A percentile compares a stretch with the other conserved stretches of the same genome.
Conservation (phyloP, 2,797 vertebrate genomes). For the Cuculus canorus region DNA sequence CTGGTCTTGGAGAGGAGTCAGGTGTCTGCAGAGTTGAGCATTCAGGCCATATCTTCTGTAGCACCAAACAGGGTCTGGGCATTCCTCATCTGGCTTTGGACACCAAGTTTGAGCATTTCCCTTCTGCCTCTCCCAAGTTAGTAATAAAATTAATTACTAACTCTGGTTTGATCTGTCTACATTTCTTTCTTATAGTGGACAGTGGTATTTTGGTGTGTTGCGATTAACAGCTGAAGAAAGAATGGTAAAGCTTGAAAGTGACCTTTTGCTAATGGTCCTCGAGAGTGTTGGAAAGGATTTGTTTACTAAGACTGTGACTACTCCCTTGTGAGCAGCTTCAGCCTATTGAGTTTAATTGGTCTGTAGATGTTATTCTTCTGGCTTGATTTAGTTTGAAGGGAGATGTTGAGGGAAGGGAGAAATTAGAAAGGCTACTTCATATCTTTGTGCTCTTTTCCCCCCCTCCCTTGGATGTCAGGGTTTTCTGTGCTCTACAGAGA, state of each 20-base stretch:
- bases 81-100: background rate
- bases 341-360: slow-evolving; percentile 2
- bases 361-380: background rate
- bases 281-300: background rate
- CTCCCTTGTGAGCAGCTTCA: background rate
- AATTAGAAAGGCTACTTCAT: background rate
- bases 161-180: background rate
- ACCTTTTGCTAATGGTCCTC: background rate
- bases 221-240: background rate
- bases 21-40: background rate
- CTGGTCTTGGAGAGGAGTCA: background rate
- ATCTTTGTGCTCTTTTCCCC: background rate
- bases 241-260: background rate
- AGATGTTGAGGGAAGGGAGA: background rate
- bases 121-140: background rate
- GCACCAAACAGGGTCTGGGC: background rate
- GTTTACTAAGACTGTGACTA: slow-evolving; percentile 10
- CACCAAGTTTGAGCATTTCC: background rate
- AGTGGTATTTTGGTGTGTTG: background rate
- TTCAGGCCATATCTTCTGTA: background rate
- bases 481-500: background rate
- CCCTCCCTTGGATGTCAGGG: fast-evolving
- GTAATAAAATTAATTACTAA: background rate
- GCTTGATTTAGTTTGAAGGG: background rate
- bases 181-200: background rate